phyloP scores from a whole-genome alignment of 2,797 vertebrate genomes.

The Sebastes reedi region DNA sequence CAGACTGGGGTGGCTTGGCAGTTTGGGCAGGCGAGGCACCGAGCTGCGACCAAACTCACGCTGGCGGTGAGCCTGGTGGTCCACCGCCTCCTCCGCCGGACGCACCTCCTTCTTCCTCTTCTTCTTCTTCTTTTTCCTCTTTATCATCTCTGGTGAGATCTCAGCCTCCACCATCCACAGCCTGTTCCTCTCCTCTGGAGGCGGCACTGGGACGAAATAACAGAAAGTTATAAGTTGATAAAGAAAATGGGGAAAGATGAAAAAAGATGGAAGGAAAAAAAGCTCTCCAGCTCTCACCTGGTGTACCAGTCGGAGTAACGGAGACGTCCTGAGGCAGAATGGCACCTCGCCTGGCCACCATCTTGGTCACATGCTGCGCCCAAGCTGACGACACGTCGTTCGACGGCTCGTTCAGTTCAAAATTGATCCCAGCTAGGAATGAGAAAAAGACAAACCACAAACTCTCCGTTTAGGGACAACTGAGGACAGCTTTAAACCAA shows the following conservation, averaged over 20 bases:
- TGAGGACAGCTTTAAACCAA: slow-evolving; percentile 6
- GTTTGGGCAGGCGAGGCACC: slow-evolving; percentile 89
- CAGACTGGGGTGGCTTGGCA: slow-evolving; percentile 88
- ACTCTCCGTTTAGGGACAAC: neutral
- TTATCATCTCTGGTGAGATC: slow-evolving; percentile 90
- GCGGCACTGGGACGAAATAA: slow-evolving; percentile 83
- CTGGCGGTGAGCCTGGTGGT: slow-evolving; percentile 36
- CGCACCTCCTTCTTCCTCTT: slow-evolving; percentile 89
- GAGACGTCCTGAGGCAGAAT: slow-evolving; percentile 98
- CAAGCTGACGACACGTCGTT: slow-evolving; percentile 95
- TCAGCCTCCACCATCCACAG: slow-evolving; percentile 93
- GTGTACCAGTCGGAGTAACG: slow-evolving; percentile 92
- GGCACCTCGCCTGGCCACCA: slow-evolving; percentile 96
- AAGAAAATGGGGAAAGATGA: neutral
- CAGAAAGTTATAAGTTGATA: neutral
- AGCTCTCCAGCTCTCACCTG: slow-evolving; percentile 80
- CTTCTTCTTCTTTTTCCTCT: slow-evolving; percentile 91
- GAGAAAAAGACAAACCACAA: slow-evolving; percentile 23
- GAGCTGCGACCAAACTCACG: slow-evolving; percentile 78
- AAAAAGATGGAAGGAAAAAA: neutral
- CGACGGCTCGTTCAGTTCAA: slow-evolving; percentile 94
- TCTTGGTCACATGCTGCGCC: slow-evolving; percentile 98
- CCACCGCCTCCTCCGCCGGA: slow-evolving; percentile 57
- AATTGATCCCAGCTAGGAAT: slow-evolving; percentile 90
- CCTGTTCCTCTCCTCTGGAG: slow-evolving; percentile 87